These are phyloP conservation scores for Hydrolagus affinis DNA, from an alignment of 2,113 vertebrate genomes.

Conservation along the genomic window DNA sequence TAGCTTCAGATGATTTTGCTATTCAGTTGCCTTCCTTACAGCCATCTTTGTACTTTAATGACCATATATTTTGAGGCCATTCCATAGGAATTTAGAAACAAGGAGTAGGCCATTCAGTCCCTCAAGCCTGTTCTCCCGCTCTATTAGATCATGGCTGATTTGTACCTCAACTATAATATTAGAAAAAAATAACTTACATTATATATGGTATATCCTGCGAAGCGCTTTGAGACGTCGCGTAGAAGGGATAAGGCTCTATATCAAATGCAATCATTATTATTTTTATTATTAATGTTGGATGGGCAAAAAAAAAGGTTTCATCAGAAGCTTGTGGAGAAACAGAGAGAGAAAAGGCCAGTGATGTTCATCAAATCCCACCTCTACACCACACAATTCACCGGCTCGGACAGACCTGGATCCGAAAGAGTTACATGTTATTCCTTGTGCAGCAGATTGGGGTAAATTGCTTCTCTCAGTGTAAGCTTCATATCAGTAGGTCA, in stretches of 20 bases:
- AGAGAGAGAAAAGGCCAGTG: not conserved
- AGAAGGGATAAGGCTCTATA: too few relatives aligned
- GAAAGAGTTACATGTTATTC: not conserved
- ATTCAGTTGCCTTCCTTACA: not conserved
- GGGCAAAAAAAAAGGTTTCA: not conserved
- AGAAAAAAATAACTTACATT: too few relatives aligned
- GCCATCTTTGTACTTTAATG: not conserved
- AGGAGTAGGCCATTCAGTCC: too few relatives aligned
- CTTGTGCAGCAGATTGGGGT: constrained; percentile 1
- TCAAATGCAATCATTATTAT: too few relatives aligned
- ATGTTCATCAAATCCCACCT: not conserved
- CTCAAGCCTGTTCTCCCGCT: too few relatives aligned
- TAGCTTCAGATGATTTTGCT: too few relatives aligned
- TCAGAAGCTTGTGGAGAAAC: not conserved
- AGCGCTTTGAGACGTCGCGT: too few relatives aligned
- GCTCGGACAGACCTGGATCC: not conserved
- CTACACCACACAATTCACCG: not conserved
- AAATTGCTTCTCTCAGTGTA: not conserved
- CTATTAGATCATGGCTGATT: too few relatives aligned
- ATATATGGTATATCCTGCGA: too few relatives aligned
- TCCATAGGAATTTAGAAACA: too few relatives aligned
- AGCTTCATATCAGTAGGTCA: not conserved
- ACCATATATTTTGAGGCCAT: not conserved
- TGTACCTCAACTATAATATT: too few relatives aligned
- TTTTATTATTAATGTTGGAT: too few relatives aligned